A percentile compares a stretch with the other conserved stretches of the same genome.
These are phyloP conservation scores for Bombus huntii DNA, from an alignment of 1,140 invertebrate species.

Conservation along the genomic window DNA sequence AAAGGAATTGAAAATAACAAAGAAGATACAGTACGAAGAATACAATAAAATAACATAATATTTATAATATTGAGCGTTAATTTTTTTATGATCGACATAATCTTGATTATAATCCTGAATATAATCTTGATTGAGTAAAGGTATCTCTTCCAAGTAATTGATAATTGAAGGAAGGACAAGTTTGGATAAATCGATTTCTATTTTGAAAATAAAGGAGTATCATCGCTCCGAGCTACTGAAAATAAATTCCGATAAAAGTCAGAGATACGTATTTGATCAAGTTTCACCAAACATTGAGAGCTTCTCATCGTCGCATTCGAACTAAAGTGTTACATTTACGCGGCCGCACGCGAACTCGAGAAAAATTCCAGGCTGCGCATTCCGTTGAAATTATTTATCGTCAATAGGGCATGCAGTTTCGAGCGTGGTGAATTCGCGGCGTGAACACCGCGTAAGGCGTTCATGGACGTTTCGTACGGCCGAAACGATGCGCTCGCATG, in stretches of 20 bases:
- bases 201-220: neutral
- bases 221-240: neutral
- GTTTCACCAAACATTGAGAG: neutral
- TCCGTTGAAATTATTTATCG: constrained; percentile 2
- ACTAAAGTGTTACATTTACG: too few species aligned
- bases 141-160: too few species aligned
- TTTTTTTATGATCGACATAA: too few species aligned
- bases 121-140: too few species aligned
- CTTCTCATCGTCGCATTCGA: neutral
- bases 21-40: neutral
- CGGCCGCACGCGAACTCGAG: neutral
- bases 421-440: constrained; percentile 3
- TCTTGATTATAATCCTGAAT: too few species aligned
- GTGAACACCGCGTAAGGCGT: neutral
- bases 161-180: too few species aligned
- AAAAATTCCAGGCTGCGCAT: constrained; percentile 18
- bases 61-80: too few species aligned
- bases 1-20: neutral
- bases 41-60: neutral
- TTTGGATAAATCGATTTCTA: too few species aligned
- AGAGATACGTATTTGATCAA: too few species aligned
- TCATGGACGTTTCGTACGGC: neutral
- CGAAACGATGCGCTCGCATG: constrained; percentile 51
- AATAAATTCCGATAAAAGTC: neutral
- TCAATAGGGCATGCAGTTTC: constrained; percentile 13